A percentile compares a stretch with the other conserved stretches of the same genome.
Conservation (phyloP, 1,140 invertebrate genomes). For the Rhagoletis pomonella region DNA sequence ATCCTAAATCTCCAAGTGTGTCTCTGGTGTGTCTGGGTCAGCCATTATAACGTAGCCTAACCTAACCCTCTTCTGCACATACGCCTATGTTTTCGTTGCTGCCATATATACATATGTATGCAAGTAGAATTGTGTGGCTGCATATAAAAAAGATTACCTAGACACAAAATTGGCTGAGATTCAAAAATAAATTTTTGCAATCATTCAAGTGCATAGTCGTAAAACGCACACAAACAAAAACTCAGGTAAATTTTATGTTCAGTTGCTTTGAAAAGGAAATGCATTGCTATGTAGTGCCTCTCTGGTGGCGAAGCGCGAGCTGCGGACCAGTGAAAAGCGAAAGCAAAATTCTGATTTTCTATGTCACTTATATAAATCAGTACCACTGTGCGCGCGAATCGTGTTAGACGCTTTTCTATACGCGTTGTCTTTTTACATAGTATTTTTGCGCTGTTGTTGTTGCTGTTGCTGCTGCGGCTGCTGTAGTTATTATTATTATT, state of each 20-base stretch:
- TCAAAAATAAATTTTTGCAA: background rate
- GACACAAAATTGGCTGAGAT: constrained; percentile 34
- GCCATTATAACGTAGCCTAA: background rate
- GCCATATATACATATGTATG: background rate
- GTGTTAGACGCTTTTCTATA: constrained; percentile 1
- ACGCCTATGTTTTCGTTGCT: background rate
- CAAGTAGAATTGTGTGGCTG: background rate
- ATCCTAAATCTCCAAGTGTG: too few species aligned
- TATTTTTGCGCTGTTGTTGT: background rate
- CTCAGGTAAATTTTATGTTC: background rate
- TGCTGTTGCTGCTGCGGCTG: background rate
- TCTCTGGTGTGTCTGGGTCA: too few species aligned
- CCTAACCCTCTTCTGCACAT: background rate
- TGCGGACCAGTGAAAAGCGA: background rate
- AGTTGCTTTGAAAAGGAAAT: constrained; percentile 16
- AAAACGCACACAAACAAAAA: too few species aligned
- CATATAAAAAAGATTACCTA: background rate
- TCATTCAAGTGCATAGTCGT: too few species aligned
- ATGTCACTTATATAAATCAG: constrained; percentile 15
- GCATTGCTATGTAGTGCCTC: background rate
- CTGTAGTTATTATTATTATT: background rate
- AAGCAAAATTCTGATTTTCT: background rate
- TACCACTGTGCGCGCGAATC: background rate
- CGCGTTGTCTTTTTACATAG: background rate
- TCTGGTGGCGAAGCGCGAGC: background rate